Conservation (phyloP, 2,797 vertebrate species). For the Bradypodion ventrale region DNA sequence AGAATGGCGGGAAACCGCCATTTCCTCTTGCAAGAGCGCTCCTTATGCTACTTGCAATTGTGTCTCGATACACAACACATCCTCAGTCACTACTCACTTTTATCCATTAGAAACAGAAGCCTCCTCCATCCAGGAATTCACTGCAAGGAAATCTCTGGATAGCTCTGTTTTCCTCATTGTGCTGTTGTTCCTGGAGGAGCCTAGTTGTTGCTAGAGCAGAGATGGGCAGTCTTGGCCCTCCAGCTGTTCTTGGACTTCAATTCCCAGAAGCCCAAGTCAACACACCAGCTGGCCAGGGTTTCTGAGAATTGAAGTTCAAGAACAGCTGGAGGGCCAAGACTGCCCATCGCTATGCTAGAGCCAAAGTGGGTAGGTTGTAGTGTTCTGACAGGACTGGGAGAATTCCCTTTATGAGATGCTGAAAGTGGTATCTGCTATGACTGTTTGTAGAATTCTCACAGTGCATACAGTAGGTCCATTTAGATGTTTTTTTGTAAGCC, state of each 20-base stretch:
- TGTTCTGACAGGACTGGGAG: not conserved
- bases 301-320: no score
- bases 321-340: no score
- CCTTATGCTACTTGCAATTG: no score
- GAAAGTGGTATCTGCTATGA: not conserved
- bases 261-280: no score
- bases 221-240: no score
- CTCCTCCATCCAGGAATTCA: not conserved
- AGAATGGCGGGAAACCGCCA: no score
- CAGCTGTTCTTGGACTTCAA: no score
- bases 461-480: not conserved
- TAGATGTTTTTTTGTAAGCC: no score
- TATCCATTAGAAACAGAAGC: not conserved
- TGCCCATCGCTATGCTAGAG: no score
- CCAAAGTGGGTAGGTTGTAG: not conserved
- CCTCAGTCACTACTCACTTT: not conserved
- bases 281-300: no score
- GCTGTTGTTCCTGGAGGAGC: not conserved
- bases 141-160: not conserved
- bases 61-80: no score
- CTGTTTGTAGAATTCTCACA: not conserved
- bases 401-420: not conserved
- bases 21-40: no score
- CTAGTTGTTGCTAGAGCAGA: not conserved
- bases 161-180: not conserved